Base-by-base conservation (phyloP, 2,797 vertebrate species). In the Siniperca undulata region DNA sequence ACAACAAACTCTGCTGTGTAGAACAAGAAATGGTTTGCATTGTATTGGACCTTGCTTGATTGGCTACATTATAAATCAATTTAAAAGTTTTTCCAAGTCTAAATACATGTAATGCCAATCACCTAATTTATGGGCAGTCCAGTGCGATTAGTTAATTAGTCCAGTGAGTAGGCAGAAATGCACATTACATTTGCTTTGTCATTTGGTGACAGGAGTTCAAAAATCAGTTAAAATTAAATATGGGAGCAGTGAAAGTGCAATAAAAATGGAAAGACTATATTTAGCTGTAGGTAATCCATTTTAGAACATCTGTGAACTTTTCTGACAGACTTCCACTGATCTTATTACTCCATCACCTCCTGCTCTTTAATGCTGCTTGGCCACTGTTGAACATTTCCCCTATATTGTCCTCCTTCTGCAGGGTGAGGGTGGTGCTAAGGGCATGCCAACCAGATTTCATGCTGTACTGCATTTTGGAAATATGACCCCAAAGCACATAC, bases 401-500 rank as follows among this genome's bases (percentile, higher is more conserved):
- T n/a, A 46, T 50, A 7, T n/a, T 56, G 80, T 87, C 40, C 40
- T 77, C 20, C 86, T 59, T 75, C 70, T 82, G 61, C 8, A 78
- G 80, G 71, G 58, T 80, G 64, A 85, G 65, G 80, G 59, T 70
- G 66, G 20, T 42, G 52, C 69, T 65, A 6, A 69, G 82, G 67
- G 55, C 74, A 38, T 84, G 79, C 61, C 80, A 87, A 80, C 48
- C 64, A 65, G 60, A 86, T 82, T 89, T 88, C 71, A 88, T 65
- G 76, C 80, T 84, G 34, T 46, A 70, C 69, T 84, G 74, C 70
- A 34, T 82, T 83, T 82, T 67, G 40, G 55, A 87, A 86, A 86
- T 38, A 88, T 34, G 67, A 85, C 80, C 80, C 78, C 59, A 78
- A 44, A 60, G 71, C 70, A 85, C 77, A 74, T 82, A 60, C 60